Conservation (phyloP, 2,797 vertebrate genomes). For the Todus mexicanus region DNA sequence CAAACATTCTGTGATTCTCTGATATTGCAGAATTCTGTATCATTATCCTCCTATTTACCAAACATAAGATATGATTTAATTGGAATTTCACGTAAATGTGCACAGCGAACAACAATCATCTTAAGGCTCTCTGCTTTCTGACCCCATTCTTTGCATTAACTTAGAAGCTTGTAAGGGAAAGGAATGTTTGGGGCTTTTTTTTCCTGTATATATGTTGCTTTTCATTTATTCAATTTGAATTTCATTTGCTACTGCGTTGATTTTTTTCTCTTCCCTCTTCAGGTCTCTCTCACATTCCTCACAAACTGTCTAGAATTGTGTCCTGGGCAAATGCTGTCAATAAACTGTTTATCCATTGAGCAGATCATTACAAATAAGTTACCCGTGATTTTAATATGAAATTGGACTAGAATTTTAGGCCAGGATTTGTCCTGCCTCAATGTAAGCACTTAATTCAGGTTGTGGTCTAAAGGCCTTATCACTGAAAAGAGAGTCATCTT, state of each 20-base stretch:
- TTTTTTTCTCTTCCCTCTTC: not conserved
- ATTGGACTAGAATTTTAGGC: not conserved
- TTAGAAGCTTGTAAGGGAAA: not conserved
- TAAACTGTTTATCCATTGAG: not conserved
- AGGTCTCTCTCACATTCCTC: not conserved
- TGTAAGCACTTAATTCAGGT: not conserved
- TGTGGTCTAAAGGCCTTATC: not conserved
- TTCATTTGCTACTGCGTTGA: not conserved
- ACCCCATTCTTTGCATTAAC: not conserved
- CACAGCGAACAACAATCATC: not conserved
- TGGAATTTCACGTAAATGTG: not conserved
- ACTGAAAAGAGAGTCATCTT: not conserved
- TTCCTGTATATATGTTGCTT: not conserved
- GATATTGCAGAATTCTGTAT: not conserved
- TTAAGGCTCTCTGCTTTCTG: not conserved
- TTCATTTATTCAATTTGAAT: not conserved
- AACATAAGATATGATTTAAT: not conserved
- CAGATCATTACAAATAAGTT: not conserved
- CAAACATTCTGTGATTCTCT: no score
- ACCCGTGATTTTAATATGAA: not conserved
- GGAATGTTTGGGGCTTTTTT: not conserved
- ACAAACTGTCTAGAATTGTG: not conserved
- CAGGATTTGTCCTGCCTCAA: not conserved
- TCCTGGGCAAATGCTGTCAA: not conserved
- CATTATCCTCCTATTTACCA: not conserved